Evolutionary conservation across 2,888 invertebrate species (phyloP), one percentile per base, ranked within the genome.

Genomic region (Microctonus brassicae): DNA sequence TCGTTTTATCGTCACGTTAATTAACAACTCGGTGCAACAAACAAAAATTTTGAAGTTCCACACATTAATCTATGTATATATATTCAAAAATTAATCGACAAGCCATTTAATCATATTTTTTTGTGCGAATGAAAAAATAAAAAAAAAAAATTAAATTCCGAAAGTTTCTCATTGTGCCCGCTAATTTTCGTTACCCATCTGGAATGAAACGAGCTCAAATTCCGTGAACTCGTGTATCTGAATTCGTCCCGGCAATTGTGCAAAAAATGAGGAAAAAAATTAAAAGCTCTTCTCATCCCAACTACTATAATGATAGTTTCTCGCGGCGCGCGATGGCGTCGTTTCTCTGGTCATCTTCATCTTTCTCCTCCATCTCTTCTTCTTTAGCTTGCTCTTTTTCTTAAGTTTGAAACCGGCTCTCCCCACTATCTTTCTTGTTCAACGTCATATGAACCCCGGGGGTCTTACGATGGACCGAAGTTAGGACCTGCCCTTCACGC

Each of bases 221-320:
- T 66, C 26, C 57, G 6, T 57, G 42, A n/a, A 26, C 55, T 22
- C 55, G 57, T 57, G 57, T 17, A 55, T 66, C 57, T 57, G 24
- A 36, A 66, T 66, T 55, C 29, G 55, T 66, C 57, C 29, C 39
- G 36, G 36, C 34, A 29, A 63, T 63, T 66, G 39, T 26, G 55
- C 24, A 42, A 34, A 76, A 76, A 61, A 62, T 69, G 73, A 66
- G 76, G 72, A 7, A 62, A 79, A 79, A 77, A 76, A 77, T 76
- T 76, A 58, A 73, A 78, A 75, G 71, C 76, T 70, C 67, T 65
- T 69, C 3, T 29, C 7, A 75, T 74, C 75, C 67, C 70, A 74
- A 72, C 77, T 74, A 72, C 76, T 79, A 80, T 86, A 86, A 86
- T 86, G 82, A 84, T 82, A 84, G 84, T 84, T 84, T 82, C 81